phyloP scores from a whole-genome alignment of 2,888 invertebrate genomes.

The Lamellibrachia columna region DNA sequence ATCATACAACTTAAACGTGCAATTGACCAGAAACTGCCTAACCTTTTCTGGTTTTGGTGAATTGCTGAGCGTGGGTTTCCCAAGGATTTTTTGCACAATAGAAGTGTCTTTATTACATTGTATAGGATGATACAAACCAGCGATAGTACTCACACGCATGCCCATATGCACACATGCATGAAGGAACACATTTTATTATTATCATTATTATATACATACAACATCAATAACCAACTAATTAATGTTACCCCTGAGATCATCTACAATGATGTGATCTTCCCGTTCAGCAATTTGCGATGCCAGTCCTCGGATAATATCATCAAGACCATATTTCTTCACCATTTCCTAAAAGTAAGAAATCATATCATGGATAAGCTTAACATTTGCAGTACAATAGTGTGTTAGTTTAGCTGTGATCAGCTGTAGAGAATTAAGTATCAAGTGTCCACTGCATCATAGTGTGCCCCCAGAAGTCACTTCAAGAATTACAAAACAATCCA shows the following conservation, averaged over 20 bases:
- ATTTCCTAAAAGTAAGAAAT: constrained; percentile 32
- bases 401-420: too few relatives aligned
- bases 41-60: too few relatives aligned
- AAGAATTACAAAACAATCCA: too few relatives aligned
- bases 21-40: too few relatives aligned
- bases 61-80: too few relatives aligned
- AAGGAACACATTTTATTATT: background rate
- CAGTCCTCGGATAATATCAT: constrained; percentile 93
- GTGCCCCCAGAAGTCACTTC: too few relatives aligned
- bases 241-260: constrained; percentile 80
- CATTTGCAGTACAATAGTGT: background rate
- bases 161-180: background rate
- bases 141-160: background rate
- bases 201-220: background rate
- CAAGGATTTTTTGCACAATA: too few relatives aligned
- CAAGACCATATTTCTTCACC: constrained; percentile 71
- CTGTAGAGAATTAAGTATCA: too few relatives aligned
- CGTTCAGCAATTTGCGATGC: constrained; percentile 93
- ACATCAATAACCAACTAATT: background rate
- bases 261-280: constrained; percentile 92
- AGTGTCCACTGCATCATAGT: too few relatives aligned
- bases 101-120: too few relatives aligned
- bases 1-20: too few relatives aligned
- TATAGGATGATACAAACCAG: too few relatives aligned
- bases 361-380: background rate